phyloP scores from a whole-genome alignment of 2,888 invertebrate genomes.

The Herminia tarsipennalis region DNA sequence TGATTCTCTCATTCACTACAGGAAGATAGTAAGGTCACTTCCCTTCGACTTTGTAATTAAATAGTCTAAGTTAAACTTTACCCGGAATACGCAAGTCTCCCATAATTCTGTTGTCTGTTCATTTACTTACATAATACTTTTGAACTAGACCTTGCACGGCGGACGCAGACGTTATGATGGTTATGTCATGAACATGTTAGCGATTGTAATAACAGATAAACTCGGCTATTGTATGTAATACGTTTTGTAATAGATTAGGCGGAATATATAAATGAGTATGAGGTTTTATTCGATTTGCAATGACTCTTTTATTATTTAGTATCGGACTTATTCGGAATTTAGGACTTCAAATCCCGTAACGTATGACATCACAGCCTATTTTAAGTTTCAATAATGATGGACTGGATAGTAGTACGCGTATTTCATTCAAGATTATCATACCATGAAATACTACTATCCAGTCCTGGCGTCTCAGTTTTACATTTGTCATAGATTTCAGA shows the following conservation, averaged over 20 bases:
- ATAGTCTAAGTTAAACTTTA: conserved; percentile 53
- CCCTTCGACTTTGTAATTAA: conserved; percentile 59
- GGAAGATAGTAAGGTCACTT: conserved; percentile 46
- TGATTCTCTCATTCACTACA: conserved; percentile 48
- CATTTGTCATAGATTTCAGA: no score
- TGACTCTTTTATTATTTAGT: background rate
- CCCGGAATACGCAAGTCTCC: conserved; percentile 45
- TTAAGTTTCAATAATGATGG: no score
- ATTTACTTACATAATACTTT: conserved; percentile 43
- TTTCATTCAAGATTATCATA: no score
- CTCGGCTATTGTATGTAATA: conserved; percentile 54
- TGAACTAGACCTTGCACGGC: conserved; percentile 46
- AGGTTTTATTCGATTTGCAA: background rate
- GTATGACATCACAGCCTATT: no score
- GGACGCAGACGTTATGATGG: conserved; percentile 42
- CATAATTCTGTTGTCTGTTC: conserved; percentile 52
- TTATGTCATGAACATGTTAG: conserved; percentile 38
- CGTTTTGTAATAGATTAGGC: conserved; percentile 47
- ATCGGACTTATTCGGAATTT: no score
- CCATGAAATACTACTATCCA: no score
- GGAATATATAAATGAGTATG: background rate
- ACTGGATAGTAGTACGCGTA: no score
- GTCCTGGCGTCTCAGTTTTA: no score
- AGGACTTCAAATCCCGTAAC: no score
- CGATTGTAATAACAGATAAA: conserved; percentile 54